Base-by-base conservation (phyloP, 2,797 vertebrate genomes). In the Acanthornis magna region DNA sequence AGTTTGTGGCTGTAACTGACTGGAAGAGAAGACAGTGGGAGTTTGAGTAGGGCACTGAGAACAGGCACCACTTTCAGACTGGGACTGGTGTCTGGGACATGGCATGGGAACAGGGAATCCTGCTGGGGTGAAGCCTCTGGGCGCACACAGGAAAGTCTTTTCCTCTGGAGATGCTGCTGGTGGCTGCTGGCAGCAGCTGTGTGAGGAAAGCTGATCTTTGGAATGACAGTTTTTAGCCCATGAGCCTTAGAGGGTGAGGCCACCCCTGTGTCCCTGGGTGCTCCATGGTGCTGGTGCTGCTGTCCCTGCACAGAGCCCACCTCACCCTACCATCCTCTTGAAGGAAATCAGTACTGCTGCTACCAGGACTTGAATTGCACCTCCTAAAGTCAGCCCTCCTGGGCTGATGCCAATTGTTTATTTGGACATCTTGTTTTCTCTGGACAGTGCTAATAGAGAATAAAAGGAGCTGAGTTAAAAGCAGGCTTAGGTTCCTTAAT, bases 391-490 rank as follows among this genome's bases (percentile, higher is more conserved):
- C 51, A 38, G 1, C 45, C 13, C 18, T 60, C 32, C 26, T 40
- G 58, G 36, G 55, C 1, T 38, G 48, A 11, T 55, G 42, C 45
- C 53, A 53, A 2, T 27, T 76, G 15, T 87, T 81, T 57, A 11
- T 89, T 53, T 84, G 85, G 65, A 40, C 21, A 18, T 68, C 34
- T 40, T 55, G 53, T 65, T 87, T 85, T 61, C 68, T 89, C 80
- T 68, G 68, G 77, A 26, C 50, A 48, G 58, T 38, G 40, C 47
- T 91, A 81, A 34, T 38, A 77, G 13, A n/a, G 66, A 74, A 26
- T 36, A 55, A 72, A 88, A 80, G 40, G 38, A 81, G 34, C n/a
- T 7, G 45, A 91, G 65, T 63, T 91, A 75, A 95, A 83, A 85
- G 60, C 55, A 91, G 45, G 27, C 17, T 48, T 30, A 22, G 17